Evolutionary conservation across 1,140 invertebrate genomes (phyloP).

Genomic region (Trachelipus rathkii): DNA sequence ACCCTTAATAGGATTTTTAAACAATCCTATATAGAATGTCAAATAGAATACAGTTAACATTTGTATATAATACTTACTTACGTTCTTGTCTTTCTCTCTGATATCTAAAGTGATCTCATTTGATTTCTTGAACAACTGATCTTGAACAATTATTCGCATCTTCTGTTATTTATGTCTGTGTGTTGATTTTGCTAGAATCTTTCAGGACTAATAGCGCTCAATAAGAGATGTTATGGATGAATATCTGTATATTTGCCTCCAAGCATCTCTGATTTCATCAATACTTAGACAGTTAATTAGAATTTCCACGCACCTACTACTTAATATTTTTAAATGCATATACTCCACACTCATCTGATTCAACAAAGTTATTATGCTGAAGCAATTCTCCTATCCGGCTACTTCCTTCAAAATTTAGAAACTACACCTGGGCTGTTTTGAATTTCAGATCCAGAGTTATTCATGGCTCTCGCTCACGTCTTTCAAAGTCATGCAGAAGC

Average conservation of each 20-base stretch:
- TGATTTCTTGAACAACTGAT: too few relatives aligned
- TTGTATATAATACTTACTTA: background rate
- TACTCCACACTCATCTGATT: constrained; percentile 37
- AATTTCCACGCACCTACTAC: constrained; percentile 43
- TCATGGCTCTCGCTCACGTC: background rate
- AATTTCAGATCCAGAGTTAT: background rate
- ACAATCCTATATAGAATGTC: too few relatives aligned
- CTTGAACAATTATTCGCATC: too few relatives aligned
- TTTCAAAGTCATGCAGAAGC: background rate
- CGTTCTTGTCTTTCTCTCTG: background rate
- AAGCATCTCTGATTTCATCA: constrained; percentile 38
- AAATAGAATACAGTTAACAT: background rate
- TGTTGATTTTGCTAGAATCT: constrained; percentile 5
- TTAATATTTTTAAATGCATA: constrained; percentile 42
- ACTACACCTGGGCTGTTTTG: background rate
- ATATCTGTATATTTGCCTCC: constrained; percentile 39
- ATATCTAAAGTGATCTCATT: too few relatives aligned
- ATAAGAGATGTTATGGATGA: constrained; percentile 38
- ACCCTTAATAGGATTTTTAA: background rate
- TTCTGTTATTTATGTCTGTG: too few relatives aligned
- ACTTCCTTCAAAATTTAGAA: constrained; percentile 10
- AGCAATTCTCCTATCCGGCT: constrained; percentile 42
- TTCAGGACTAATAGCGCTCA: constrained; percentile 37
- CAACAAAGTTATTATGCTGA: constrained; percentile 39
- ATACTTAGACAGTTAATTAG: constrained; percentile 37